These are phyloP conservation scores for Thunnus thynnus DNA, from an alignment of 2,113 vertebrate genomes.

Conservation along the genomic window DNA sequence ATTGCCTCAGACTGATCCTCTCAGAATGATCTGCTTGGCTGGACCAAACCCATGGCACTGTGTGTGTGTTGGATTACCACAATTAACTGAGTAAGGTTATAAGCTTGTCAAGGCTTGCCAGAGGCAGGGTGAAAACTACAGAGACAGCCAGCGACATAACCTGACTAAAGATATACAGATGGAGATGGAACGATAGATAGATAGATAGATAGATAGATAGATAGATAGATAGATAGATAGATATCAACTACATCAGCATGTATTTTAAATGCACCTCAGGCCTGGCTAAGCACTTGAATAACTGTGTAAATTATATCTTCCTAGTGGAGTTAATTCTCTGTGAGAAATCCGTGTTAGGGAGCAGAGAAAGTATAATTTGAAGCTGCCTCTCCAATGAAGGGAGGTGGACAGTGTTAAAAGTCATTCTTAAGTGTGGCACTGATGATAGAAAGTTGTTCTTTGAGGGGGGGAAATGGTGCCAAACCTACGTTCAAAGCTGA, in stretches of 20 bases:
- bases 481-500: conserved; percentile 83
- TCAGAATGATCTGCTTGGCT: conserved; percentile 53
- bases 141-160: conserved; percentile 9
- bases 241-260: background rate
- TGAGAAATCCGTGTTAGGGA: conserved; percentile 30
- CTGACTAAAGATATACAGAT: conserved; percentile 10
- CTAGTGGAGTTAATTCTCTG: conserved; percentile 22
- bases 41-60: conserved; percentile 45
- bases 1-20: conserved; percentile 33
- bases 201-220: conserved; percentile 6
- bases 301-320: conserved; percentile 23
- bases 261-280: background rate
- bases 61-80: conserved; percentile 62
- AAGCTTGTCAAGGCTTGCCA: conserved; percentile 57
- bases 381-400: conserved; percentile 61
- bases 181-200: background rate
- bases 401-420: conserved; percentile 72
- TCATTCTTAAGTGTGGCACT: conserved; percentile 73
- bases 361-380: conserved; percentile 67
- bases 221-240: conserved; percentile 18
- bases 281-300: conserved; percentile 1
- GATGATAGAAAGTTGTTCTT: conserved; percentile 77
- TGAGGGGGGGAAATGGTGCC: conserved; percentile 72
- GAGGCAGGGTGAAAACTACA: conserved; percentile 46
- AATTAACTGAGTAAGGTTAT: conserved; percentile 56